phyloP scores from a whole-genome alignment of 2,888 invertebrate species.

The Laothoe populi region DNA sequence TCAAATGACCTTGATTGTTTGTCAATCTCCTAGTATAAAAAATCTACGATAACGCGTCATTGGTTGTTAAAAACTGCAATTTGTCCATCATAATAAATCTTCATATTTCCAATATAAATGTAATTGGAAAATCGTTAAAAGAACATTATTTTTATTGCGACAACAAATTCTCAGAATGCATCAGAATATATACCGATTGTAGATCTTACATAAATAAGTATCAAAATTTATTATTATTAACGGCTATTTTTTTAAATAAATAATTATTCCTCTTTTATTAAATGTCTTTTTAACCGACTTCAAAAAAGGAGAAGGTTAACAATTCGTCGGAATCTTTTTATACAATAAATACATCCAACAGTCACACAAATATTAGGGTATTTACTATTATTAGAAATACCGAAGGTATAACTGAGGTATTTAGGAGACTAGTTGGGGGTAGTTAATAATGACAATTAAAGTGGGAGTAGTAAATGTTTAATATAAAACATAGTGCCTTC shows the following conservation, averaged over 20 bases:
- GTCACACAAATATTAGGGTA: no score
- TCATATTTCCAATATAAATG: slow-evolving; percentile 51
- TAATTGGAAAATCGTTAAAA: slow-evolving; percentile 44
- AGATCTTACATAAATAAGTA: neutral
- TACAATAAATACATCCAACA: no score
- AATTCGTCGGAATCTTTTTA: no score
- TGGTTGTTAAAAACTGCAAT: slow-evolving; percentile 40
- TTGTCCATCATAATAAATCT: slow-evolving; percentile 58
- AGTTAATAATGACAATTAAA: no score
- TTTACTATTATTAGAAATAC: no score
- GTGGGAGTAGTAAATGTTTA: no score
- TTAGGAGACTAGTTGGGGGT: no score
- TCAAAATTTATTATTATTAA: neutral
- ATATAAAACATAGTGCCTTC: no score
- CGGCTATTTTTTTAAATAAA: neutral
- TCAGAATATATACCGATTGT: neutral
- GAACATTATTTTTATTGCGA: slow-evolving; percentile 32
- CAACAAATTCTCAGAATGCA: slow-evolving; percentile 6
- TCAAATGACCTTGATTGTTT: neutral
- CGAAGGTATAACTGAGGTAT: no score
- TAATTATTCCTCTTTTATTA: neutral
- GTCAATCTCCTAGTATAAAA: neutral
- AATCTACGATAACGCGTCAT: neutral
- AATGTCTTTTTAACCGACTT: neutral
- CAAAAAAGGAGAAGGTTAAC: no score